Percentiles rank a stretch among this genome's conserved stretches.
phyloP scores from a whole-genome alignment of 2,113 vertebrate species.

The Oreotrochilus melanogaster region DNA sequence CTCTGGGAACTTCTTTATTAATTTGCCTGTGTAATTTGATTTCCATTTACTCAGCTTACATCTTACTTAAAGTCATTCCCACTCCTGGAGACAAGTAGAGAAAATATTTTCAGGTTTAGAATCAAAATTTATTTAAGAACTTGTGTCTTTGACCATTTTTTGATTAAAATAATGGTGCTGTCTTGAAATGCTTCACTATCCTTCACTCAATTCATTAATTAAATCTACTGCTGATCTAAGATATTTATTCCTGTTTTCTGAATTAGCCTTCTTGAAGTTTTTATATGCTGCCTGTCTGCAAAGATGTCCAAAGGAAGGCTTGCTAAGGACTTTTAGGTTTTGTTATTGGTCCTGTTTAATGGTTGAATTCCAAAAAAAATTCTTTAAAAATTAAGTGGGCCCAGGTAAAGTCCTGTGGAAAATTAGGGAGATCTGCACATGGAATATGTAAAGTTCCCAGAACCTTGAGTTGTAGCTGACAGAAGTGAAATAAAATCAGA shows the following conservation, averaged over 20 bases:
- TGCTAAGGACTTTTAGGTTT: not conserved
- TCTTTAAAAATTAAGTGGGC: not conserved
- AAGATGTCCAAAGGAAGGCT: not conserved
- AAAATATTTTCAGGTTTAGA: not conserved
- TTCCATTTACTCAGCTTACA: not conserved
- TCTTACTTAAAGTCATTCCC: not conserved
- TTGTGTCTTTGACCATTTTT: not conserved
- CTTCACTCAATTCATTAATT: not conserved
- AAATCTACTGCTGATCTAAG: not conserved
- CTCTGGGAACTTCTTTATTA: not conserved
- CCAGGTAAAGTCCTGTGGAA: not conserved
- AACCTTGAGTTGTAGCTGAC: not conserved
- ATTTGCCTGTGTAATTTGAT: not conserved
- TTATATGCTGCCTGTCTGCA: not conserved
- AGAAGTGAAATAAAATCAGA: not conserved
- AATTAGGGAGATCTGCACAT: not conserved
- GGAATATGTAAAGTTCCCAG: not conserved
- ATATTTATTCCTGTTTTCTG: not conserved
- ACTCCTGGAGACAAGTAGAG: not conserved
- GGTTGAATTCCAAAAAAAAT: not conserved
- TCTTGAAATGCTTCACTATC: not conserved
- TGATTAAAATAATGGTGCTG: not conserved
- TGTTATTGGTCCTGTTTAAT: not conserved
- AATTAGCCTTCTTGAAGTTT: not conserved
- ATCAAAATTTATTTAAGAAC: not conserved